Percentiles rank a stretch among this genome's conserved stretches.
phyloP scores from a whole-genome alignment of 1,140 invertebrate species.

The Drosophila dunni region DNA sequence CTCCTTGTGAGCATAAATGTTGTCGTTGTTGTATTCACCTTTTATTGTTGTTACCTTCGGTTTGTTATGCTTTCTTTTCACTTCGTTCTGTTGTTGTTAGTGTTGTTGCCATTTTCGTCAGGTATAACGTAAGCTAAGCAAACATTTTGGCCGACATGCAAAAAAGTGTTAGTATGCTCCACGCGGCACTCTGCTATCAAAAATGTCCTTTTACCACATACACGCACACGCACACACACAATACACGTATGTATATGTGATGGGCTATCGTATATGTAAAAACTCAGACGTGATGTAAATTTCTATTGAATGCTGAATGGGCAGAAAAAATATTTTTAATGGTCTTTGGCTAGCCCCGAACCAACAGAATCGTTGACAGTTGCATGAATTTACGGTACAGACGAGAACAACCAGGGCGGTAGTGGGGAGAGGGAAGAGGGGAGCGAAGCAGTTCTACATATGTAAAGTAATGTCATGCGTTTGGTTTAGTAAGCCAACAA shows the following conservation, averaged over 20 bases:
- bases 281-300: conserved; percentile 80
- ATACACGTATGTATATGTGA: conserved; percentile 9
- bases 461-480: conserved; percentile 40
- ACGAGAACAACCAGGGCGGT: neutral
- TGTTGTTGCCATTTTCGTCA: conserved; percentile 38
- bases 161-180: conserved; percentile 80
- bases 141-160: conserved; percentile 58
- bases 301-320: conserved; percentile 83
- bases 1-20: conserved; percentile 25
- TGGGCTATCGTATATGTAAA: conserved; percentile 59
- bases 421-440: neutral
- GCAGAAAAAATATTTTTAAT: conserved; percentile 81
- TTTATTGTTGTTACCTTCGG: conserved; percentile 73
- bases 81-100: conserved; percentile 20
- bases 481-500: conserved; percentile 36
- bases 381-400: conserved; percentile 53
- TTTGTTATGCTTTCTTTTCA: conserved; percentile 28
- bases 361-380: conserved; percentile 61
- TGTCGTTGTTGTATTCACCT: conserved; percentile 25
- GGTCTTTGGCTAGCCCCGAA: conserved; percentile 62
- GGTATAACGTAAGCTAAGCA: conserved; percentile 70
- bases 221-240: conserved; percentile 16
- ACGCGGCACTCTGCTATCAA: conserved; percentile 57
- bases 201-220: conserved; percentile 72
- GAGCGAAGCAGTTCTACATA: conserved; percentile 2